These are phyloP conservation scores for Trichechus manatus DNA, from an alignment of 2,113 vertebrate genomes.

Conservation along the genomic window DNA sequence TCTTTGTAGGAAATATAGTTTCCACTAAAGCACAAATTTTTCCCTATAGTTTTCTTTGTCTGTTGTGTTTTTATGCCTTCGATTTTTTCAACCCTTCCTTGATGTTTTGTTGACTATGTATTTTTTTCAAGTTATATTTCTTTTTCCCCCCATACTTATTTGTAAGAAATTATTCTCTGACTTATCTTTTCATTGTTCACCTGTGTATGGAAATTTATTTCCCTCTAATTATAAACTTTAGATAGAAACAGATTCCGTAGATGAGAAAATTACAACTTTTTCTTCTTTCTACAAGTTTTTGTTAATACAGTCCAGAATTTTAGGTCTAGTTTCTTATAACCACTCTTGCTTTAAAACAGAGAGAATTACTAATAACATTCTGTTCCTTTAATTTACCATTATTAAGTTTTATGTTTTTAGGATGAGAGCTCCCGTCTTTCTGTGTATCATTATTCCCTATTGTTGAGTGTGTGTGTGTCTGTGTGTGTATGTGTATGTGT, in stretches of 20 bases:
- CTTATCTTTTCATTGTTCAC: neutral
- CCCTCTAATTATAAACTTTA: slow-evolving; percentile 29
- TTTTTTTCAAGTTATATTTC: slow-evolving; percentile 7
- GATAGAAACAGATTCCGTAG: neutral
- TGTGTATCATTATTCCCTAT: neutral
- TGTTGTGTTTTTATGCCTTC: neutral
- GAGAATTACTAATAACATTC: neutral
- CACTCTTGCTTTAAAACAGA: neutral
- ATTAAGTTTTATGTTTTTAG: neutral
- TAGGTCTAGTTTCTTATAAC: neutral
- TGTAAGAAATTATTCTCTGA: neutral
- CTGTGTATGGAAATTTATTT: neutral
- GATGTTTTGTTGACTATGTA: neutral
- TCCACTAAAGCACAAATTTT: neutral
- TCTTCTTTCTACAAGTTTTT: neutral
- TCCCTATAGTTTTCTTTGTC: neutral
- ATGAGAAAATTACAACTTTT: neutral
- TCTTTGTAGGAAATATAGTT: neutral
- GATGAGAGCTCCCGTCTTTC: neutral
- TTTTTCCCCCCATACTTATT: neutral
- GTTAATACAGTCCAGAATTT: neutral
- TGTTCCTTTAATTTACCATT: neutral
- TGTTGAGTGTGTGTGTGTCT: neutral
- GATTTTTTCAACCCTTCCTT: neutral
- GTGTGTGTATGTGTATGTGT: neutral